Conservation (phyloP, 2,888 invertebrate species). For the Ormyrus labotus region DNA sequence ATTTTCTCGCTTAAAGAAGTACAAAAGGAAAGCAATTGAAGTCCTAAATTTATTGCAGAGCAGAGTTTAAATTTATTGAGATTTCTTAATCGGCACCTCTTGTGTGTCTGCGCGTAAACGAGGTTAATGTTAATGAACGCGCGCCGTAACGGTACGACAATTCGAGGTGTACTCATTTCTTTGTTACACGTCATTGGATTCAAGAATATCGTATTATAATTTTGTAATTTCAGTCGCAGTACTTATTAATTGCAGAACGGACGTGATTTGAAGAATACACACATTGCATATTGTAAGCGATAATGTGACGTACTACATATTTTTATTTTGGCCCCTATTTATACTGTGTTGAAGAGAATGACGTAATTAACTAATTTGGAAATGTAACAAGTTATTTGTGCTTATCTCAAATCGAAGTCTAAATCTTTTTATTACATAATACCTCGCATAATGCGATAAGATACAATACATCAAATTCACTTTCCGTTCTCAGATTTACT, state of each 20-base stretch:
- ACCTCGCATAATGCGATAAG: no score
- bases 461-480: no score
- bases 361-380: no score
- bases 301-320: no score
- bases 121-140: conserved; percentile 51
- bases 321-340: no score
- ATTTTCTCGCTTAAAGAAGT: background rate
- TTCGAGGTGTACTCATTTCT: conserved; percentile 49
- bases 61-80: conserved; percentile 11
- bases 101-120: conserved; percentile 18
- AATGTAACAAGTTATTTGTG: no score
- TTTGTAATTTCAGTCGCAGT: conserved; percentile 27
- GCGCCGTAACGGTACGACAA: conserved; percentile 45
- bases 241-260: background rate
- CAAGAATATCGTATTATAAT: conserved; percentile 28
- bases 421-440: no score
- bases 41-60: background rate
- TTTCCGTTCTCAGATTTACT: no score
- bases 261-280: background rate
- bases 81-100: conserved; percentile 21
- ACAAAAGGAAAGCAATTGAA: background rate
- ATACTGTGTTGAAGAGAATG: no score
- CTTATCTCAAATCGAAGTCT: no score
- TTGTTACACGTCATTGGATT: conserved; percentile 16
- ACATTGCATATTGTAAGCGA: no score